These are phyloP conservation scores for Panurus biarmicus DNA, from an alignment of 2,113 vertebrate species.

Conservation along the genomic window DNA sequence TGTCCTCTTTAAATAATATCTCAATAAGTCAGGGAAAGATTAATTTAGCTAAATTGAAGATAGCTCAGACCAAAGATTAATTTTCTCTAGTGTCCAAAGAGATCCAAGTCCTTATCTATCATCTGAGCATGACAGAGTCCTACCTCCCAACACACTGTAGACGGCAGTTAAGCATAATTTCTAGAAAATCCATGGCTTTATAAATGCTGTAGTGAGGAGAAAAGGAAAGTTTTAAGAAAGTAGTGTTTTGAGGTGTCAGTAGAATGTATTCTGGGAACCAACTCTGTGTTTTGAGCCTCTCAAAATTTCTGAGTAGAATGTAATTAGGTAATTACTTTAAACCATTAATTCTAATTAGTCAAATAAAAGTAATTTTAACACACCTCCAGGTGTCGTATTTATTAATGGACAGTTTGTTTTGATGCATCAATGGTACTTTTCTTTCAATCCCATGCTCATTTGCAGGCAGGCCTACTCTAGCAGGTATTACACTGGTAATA, in stretches of 20 bases:
- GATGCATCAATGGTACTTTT: fast-evolving
- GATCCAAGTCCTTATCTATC: neutral
- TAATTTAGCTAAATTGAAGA: neutral
- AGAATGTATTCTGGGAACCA: neutral
- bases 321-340: neutral
- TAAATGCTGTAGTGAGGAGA: neutral
- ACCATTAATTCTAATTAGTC: neutral
- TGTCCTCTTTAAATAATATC: neutral
- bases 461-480: neutral
- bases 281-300: neutral
- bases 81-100: neutral
- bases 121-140: neutral
- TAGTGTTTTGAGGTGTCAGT: neutral
- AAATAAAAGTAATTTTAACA: neutral
- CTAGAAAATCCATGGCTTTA: neutral
- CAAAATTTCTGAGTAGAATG: neutral
- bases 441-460: neutral
- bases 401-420: neutral
- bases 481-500: neutral
- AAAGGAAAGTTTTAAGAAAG: neutral
- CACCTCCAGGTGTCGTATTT: neutral
- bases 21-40: neutral
- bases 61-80: neutral
- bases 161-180: neutral
- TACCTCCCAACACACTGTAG: neutral